Conservation (phyloP, 2,797 vertebrate species). For the Rhinichthys osculus region DNA sequence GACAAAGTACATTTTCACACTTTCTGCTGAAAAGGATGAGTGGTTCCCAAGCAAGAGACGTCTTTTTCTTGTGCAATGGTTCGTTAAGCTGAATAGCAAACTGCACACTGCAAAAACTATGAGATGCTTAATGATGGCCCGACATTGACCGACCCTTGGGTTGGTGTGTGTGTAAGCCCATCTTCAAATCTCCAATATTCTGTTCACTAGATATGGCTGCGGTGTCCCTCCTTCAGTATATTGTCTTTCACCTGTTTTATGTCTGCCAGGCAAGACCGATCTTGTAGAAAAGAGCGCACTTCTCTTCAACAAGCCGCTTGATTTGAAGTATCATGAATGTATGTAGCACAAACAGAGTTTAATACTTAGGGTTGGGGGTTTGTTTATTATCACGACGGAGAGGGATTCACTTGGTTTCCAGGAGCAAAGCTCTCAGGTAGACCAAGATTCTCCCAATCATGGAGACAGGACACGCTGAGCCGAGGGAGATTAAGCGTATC, state of each 20-base stretch:
- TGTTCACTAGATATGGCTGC: neutral
- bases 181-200: neutral
- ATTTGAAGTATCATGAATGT: neutral
- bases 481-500: conserved; percentile 52
- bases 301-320: neutral
- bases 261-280: neutral
- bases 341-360: neutral
- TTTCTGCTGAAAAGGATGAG: neutral
- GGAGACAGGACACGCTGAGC: conserved; percentile 32
- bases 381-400: neutral
- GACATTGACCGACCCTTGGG: neutral
- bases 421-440: conserved; percentile 42
- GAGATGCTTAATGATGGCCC: neutral
- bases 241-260: neutral
- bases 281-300: neutral
- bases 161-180: neutral
- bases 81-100: neutral
- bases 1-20: neutral
- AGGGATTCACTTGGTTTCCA: neutral
- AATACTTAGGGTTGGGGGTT: conserved; percentile 1
- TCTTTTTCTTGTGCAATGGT: neutral
- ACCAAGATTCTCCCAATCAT: conserved; percentile 32
- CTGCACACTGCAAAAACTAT: neutral
- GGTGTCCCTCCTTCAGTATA: neutral
- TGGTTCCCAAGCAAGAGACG: neutral